phyloP scores from a whole-genome alignment of 1,140 invertebrate species.

The Diorhabda sublineata region DNA sequence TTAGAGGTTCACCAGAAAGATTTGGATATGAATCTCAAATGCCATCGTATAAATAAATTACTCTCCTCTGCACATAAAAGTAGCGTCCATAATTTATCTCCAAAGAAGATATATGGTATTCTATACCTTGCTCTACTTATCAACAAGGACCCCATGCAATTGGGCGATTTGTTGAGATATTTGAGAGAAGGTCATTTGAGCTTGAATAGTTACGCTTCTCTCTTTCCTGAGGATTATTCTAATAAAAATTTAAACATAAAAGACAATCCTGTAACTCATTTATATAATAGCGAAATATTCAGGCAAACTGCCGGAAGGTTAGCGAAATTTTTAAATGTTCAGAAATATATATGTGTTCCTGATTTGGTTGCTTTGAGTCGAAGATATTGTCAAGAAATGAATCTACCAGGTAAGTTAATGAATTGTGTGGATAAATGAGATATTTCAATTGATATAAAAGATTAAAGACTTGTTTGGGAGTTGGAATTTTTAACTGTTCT shows the following conservation, averaged over 20 bases:
- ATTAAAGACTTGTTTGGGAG: no score
- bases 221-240: constrained; percentile 51
- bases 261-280: constrained; percentile 40
- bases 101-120: constrained; percentile 51
- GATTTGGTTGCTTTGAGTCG: constrained; percentile 49
- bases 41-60: constrained; percentile 38
- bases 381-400: constrained; percentile 55
- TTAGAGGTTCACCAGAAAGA: constrained; percentile 40
- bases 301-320: constrained; percentile 40
- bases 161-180: constrained; percentile 57
- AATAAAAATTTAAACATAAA: constrained; percentile 35
- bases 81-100: constrained; percentile 46
- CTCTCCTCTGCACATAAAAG: constrained; percentile 37
- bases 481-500: no score
- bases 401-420: constrained; percentile 47
- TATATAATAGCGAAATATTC: constrained; percentile 44
- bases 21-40: constrained; percentile 32
- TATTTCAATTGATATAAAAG: no score
- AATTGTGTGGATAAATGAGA: background rate
- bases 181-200: constrained; percentile 58
- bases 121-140: constrained; percentile 55
- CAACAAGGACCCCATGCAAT: constrained; percentile 53
- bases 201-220: constrained; percentile 51
- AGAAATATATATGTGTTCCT: constrained; percentile 45
- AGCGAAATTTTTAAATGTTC: constrained; percentile 47